Evolutionary conservation across 2,797 vertebrate species (phyloP).

Genomic region (Ispidina picta): DNA sequence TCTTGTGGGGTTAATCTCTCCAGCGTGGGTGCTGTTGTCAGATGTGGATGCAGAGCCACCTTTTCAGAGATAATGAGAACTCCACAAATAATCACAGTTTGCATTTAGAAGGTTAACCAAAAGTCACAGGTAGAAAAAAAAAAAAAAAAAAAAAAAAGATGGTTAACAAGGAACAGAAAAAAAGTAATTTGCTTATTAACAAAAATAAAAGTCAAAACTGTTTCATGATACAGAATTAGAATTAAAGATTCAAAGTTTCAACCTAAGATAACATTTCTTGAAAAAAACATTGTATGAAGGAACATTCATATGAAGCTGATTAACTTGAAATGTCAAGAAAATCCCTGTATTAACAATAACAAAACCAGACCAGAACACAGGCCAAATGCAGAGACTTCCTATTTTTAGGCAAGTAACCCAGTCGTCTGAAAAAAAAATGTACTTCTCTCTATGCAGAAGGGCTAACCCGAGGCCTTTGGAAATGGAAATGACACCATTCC

Average conservation of each 20-base stretch:
- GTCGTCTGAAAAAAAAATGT: not conserved
- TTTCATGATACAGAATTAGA: not conserved
- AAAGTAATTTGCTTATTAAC: not conserved
- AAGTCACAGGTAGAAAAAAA: not conserved
- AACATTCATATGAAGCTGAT: too few species aligned
- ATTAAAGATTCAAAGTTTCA: not conserved
- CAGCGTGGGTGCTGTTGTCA: not conserved
- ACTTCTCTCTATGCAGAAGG: not conserved
- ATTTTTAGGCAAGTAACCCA: not conserved
- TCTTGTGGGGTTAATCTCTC: not conserved
- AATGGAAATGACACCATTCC: not conserved
- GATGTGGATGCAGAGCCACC: not conserved
- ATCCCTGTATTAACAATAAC: not conserved
- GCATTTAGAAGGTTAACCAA: not conserved
- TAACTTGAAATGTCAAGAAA: not conserved
- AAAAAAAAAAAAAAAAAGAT: not conserved
- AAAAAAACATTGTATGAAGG: not conserved
- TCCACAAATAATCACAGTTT: not conserved
- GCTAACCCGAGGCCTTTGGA: not conserved
- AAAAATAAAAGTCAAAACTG: not conserved
- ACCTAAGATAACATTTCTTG: not conserved
- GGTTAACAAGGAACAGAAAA: not conserved
- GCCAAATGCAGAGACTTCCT: not conserved
- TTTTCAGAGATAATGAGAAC: not conserved
- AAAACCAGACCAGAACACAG: not conserved